phyloP scores from a whole-genome alignment of 1,140 invertebrate genomes.

The Olivierus martensii region DNA sequence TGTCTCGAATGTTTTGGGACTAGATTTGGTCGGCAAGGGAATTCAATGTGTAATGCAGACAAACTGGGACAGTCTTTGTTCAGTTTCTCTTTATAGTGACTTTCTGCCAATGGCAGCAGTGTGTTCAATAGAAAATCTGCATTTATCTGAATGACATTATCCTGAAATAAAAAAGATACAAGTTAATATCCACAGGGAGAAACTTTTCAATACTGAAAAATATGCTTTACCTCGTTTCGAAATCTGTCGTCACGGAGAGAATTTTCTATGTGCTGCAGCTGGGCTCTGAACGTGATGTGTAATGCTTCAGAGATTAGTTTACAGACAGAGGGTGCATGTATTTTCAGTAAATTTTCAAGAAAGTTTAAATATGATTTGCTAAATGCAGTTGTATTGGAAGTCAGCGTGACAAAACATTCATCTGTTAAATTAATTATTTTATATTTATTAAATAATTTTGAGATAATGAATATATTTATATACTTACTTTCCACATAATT shows the following conservation, averaged over 20 bases:
- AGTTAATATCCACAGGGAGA: too few species aligned
- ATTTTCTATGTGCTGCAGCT: conserved; percentile 45
- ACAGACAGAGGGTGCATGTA: conserved; percentile 47
- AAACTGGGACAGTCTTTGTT: too few species aligned
- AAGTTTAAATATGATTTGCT: conserved; percentile 48
- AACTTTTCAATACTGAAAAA: too few species aligned
- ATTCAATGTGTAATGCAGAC: too few species aligned
- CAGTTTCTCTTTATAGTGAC: too few species aligned
- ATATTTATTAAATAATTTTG: conserved; percentile 13
- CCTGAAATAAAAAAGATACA: too few species aligned
- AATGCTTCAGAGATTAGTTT: conserved; percentile 46
- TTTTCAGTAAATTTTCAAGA: conserved; percentile 49
- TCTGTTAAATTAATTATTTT: conserved; percentile 34
- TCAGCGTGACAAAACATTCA: conserved; percentile 50
- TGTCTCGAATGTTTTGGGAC: too few species aligned
- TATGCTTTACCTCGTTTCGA: too few species aligned
- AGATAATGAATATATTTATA: conserved; percentile 30
- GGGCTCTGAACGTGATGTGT: conserved; percentile 46
- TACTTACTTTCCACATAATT: conserved; percentile 34
- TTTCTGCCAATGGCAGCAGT: too few species aligned
- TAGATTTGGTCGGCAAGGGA: too few species aligned
- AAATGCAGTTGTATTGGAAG: conserved; percentile 53
- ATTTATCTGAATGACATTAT: too few species aligned
- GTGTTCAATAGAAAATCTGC: too few species aligned
- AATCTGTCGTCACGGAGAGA: conserved; percentile 40